Base-by-base conservation (phyloP, 2,797 vertebrate genomes). In the Podarcis lilfordi region DNA sequence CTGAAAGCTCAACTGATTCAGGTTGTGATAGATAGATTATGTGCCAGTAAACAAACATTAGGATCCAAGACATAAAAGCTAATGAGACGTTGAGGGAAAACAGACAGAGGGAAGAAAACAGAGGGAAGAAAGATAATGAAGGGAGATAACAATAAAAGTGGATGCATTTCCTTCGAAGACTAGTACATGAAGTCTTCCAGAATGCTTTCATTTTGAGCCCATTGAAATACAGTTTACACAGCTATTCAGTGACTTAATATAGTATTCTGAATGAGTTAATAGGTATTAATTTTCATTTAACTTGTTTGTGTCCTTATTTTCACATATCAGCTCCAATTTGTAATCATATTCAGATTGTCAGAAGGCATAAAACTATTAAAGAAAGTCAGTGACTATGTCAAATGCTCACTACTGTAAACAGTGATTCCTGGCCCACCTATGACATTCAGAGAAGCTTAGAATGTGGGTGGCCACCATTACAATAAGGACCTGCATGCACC, bases 11-110 rank as follows among this genome's bases (percentile, higher is more conserved):
- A 86, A 68, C 86, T 77, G 40, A 27, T 71, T 27, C 13, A 35
- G 29, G 50, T 50, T 78, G 8, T 32, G 23, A 25, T n/a, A 19
- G 21, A 45, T 89, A 32, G 11, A 61, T 78, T 76, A 69, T 69
- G 9, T 69, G 25, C 11, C 25, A 37, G 74, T 37, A 78, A 86
- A 89, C 21, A 79, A 84, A 79, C 27, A 88, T 69, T 79, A 79
- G 27, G 10, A 27, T 61, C 66, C 55, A 88, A 88, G 21, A 32
- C 75, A 80, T 78, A 61, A 84, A 84, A 84, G 15, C 8, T 83
- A 78, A 84, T 75, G n/a, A 69, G 37, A 55, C 21, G 32, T 55
- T 55, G 50, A 55, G 50, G 50, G 13, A 55, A 55, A 55, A 55
- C 50, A 55, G 50, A 15, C 50, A 55, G 50, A 80, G 32, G 17